phyloP scores from a whole-genome alignment of 2,113 vertebrate genomes.

The Phalacrocorax aristotelis region DNA sequence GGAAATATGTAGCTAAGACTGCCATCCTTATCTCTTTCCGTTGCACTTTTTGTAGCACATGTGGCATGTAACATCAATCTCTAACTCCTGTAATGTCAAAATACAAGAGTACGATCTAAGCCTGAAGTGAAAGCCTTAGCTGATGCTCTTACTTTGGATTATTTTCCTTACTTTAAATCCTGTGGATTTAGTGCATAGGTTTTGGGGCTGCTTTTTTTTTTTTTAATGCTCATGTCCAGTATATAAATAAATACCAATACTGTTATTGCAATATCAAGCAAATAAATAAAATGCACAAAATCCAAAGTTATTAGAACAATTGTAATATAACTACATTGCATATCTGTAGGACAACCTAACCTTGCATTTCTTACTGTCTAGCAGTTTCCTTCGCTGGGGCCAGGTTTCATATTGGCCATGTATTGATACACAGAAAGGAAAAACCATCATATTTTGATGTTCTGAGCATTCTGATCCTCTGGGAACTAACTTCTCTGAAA shows the following conservation, averaged over 20 bases:
- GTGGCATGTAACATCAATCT: background rate
- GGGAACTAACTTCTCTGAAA: background rate
- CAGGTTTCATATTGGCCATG: background rate
- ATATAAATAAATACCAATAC: background rate
- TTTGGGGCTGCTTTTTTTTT: background rate
- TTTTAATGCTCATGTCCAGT: background rate
- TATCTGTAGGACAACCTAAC: background rate
- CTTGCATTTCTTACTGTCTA: background rate
- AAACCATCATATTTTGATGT: background rate
- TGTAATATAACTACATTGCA: background rate
- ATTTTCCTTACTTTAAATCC: constrained; percentile 23
- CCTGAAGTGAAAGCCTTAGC: constrained; percentile 18
- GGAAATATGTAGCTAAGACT: background rate
- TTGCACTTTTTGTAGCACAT: background rate
- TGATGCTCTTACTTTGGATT: constrained; percentile 37
- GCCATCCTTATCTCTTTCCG: background rate
- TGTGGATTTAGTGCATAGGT: background rate
- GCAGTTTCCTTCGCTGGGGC: background rate
- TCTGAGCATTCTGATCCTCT: background rate
- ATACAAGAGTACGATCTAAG: constrained; percentile 7
- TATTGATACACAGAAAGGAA: background rate
- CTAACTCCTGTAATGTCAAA: constrained; percentile 18
- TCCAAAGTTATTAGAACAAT: background rate
- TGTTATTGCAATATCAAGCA: background rate
- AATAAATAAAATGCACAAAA: background rate